Conservation (phyloP, 2,888 invertebrate genomes). For the Melikaiella ostensackeni region DNA sequence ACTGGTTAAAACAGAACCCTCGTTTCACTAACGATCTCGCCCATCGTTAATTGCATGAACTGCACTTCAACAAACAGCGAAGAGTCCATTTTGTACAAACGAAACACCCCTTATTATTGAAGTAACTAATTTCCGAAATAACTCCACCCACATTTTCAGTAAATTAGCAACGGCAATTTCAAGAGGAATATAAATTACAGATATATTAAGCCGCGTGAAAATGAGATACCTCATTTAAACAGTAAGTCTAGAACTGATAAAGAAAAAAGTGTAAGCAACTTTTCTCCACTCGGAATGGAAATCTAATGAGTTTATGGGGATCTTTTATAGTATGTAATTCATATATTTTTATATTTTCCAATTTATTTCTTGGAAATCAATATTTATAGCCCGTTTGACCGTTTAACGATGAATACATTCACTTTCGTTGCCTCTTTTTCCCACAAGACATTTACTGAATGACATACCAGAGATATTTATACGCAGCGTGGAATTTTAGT, state of each 20-base stretch:
- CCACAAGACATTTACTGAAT: neutral
- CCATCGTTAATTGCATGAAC: conserved; percentile 19
- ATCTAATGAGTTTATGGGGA: too few species aligned
- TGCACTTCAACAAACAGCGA: neutral
- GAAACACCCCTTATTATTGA: too few species aligned
- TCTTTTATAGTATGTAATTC: neutral
- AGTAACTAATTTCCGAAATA: too few species aligned
- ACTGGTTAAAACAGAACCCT: conserved; percentile 29
- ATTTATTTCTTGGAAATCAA: conserved; percentile 4
- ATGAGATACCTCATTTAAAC: too few species aligned
- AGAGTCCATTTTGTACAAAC: too few species aligned
- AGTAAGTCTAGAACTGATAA: neutral
- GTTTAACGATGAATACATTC: neutral
- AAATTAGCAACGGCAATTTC: too few species aligned
- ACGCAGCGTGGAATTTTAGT: too few species aligned
- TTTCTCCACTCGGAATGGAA: too few species aligned
- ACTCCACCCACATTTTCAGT: too few species aligned
- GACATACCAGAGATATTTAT: neutral
- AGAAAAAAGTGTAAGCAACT: neutral
- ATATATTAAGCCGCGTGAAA: too few species aligned
- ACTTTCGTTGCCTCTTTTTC: conserved; percentile 17
- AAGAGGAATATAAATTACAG: too few species aligned
- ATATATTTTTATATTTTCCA: conserved; percentile 18
- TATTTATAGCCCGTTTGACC: too few species aligned
- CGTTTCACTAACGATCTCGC: conserved; percentile 29